phyloP scores from a whole-genome alignment of 2,797 vertebrate genomes.

The Mionectes olivaceus region DNA sequence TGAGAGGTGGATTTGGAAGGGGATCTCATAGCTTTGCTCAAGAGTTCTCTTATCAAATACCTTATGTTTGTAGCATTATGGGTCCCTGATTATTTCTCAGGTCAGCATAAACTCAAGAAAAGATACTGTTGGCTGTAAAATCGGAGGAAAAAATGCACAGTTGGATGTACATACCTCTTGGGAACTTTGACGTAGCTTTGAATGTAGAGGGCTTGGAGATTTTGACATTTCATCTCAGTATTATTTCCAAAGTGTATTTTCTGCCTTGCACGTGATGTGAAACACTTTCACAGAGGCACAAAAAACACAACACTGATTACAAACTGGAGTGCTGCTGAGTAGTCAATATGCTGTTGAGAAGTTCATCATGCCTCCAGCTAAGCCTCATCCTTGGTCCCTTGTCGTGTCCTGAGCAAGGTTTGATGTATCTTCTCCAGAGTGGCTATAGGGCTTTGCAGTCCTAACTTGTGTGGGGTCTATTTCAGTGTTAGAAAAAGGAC shows the following conservation, averaged over 20 bases:
- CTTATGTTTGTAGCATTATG: background rate
- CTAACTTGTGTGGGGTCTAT: background rate
- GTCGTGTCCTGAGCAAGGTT: background rate
- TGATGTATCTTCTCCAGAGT: background rate
- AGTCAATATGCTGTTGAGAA: accelerated
- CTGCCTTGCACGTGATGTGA: background rate
- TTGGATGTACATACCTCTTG: background rate
- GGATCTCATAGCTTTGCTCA: background rate
- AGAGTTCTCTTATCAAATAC: constrained; percentile 21
- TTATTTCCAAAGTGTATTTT: background rate
- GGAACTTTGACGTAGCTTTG: background rate
- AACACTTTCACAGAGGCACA: background rate
- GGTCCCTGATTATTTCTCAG: background rate
- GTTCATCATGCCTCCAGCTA: background rate
- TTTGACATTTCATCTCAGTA: background rate
- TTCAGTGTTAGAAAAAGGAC: background rate
- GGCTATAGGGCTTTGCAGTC: background rate
- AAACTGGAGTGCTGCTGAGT: background rate
- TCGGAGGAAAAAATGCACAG: background rate
- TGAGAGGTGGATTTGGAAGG: constrained; percentile 1
- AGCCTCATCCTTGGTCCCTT: background rate
- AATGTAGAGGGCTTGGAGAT: background rate
- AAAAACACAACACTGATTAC: background rate
- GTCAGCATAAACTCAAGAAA: background rate
- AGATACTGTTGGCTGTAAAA: background rate